Evolutionary conservation across 1,140 invertebrate species (phyloP), one percentile per base, ranked within the genome.

Genomic region (Tetragnatha versicolor): DNA sequence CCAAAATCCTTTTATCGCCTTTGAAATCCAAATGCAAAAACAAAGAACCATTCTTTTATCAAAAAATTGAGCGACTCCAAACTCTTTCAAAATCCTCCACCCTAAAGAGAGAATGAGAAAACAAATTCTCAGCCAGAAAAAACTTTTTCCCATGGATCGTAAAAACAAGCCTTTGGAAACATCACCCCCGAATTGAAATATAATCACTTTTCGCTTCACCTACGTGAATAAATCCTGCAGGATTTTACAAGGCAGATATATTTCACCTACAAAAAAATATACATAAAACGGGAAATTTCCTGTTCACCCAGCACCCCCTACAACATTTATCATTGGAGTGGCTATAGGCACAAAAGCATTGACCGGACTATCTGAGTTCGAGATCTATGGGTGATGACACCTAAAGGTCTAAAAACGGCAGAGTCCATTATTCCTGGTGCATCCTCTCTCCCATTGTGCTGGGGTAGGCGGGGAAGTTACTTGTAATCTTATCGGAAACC

Each of bases 401-500:
- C 37, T n/a, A 68, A 31, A 68, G 47, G 65, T 47, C 42, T 45
- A 51, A 68, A 51, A 51, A 33, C 29, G 17, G 14, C 25, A 12
- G 7, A 31, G 63, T 66, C 63, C 42, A 66, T 66, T 66, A 66
- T 66, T 51, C 37, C 20, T 25, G 61, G 35, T 42, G 37, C 35
- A 65, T 31, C 14, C 9, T 25, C 35, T 35, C 31, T 20, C 35
- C 37, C 37, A n/a, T n/a, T n/a, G n/a, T n/a, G n/a, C n/a, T n/a
- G 20, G 9, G 2, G 9, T 25, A 6, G 17, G 9, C 20, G 29
- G 42, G 65, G 60, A 63, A 63, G 33, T 63, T 63, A 51, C 65
- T 49, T 68, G 65, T 68, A 68, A 68, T 37, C 45, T 68, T 68
- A 68, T 68, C 65, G 45, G 45, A 68, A 49, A 51, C 65, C 65